Conservation (phyloP, 2,888 invertebrate species). For the Andrena chrysosceles region DNA sequence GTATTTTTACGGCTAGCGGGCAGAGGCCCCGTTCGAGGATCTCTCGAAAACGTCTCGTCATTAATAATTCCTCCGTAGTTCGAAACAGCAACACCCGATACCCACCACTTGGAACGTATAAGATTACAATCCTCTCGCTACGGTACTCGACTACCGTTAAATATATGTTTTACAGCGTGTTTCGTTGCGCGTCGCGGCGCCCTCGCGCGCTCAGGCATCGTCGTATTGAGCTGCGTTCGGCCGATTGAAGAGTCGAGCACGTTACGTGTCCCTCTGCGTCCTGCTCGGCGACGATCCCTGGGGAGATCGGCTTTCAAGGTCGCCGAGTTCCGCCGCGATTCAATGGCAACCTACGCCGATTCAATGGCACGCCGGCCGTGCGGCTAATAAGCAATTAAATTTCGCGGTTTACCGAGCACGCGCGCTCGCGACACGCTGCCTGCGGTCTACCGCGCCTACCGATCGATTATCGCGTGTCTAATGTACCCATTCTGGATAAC, state of each 20-base stretch:
- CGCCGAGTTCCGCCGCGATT: constrained; percentile 46
- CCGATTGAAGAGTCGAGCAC: constrained; percentile 50
- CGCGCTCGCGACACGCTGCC: constrained; percentile 42
- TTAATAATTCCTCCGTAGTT: constrained; percentile 66
- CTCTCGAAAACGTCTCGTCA: constrained; percentile 65
- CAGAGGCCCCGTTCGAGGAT: constrained; percentile 36
- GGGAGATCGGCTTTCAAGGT: constrained; percentile 65
- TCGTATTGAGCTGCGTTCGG: constrained; percentile 11
- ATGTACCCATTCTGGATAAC: background rate
- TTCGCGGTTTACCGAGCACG: constrained; percentile 63
- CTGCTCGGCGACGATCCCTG: constrained; percentile 32
- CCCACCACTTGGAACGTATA: constrained; percentile 71
- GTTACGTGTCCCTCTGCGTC: constrained; percentile 44
- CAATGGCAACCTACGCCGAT: constrained; percentile 28
- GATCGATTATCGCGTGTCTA: constrained; percentile 1
- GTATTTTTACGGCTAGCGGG: constrained; percentile 1
- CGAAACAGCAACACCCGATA: constrained; percentile 70
- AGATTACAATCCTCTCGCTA: constrained; percentile 72
- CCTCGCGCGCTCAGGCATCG: constrained; percentile 32
- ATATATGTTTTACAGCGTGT: constrained; percentile 73
- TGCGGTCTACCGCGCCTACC: constrained; percentile 62
- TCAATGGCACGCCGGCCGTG: background rate
- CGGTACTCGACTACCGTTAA: constrained; percentile 75
- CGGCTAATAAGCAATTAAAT: constrained; percentile 67
- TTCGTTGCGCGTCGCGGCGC: constrained; percentile 34